Percentiles rank a stretch among this genome's conserved stretches.
Evolutionary conservation across 2,888 invertebrate genomes (phyloP).

Genomic region (Conomelus anceps): DNA sequence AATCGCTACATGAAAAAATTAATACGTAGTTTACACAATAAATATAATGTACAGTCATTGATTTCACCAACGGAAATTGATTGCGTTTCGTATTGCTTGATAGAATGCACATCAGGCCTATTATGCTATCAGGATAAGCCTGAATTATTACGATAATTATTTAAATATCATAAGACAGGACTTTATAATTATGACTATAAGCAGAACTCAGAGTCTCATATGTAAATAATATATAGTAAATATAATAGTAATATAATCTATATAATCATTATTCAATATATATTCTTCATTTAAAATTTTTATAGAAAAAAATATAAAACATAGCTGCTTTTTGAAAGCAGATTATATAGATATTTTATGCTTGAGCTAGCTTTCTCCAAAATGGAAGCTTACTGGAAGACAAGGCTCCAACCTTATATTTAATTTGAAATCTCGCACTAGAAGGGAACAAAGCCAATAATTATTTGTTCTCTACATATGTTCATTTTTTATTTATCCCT

Average conservation of each 20-base stretch:
- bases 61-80: background rate
- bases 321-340: conserved; percentile 28
- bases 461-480: background rate
- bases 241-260: background rate
- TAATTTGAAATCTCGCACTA: background rate
- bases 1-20: background rate
- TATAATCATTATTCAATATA: conserved; percentile 17
- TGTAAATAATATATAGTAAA: background rate
- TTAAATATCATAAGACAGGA: background rate
- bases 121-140: background rate
- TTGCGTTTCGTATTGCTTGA: background rate
- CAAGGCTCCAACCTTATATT: background rate
- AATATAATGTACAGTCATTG: background rate
- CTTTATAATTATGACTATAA: background rate
- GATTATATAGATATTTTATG: background rate
- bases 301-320: conserved; percentile 23
- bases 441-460: background rate
- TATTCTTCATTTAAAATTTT: conserved; percentile 22
- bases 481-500: no score
- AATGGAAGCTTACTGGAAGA: background rate
- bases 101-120: background rate
- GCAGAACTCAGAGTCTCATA: background rate
- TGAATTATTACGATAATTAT: background rate
- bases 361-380: background rate
- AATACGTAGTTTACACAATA: background rate